phyloP scores from a whole-genome alignment of 2,113 vertebrate genomes.

The Notothenia rossii region DNA sequence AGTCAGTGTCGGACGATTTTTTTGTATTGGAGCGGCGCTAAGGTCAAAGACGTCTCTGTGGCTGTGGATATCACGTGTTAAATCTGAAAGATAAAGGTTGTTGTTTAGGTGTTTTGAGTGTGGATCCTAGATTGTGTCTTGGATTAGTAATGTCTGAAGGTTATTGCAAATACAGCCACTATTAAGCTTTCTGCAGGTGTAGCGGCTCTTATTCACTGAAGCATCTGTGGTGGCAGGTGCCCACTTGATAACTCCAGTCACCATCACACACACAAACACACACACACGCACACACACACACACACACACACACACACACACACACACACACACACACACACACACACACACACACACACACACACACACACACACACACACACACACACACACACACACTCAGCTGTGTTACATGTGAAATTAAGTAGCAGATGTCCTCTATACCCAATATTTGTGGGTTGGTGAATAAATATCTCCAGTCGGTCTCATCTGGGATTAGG shows the following conservation, averaged over 20 bases:
- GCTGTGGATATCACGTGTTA: not conserved
- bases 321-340: conserved; percentile 19
- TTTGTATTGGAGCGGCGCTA: not conserved
- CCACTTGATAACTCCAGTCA: conserved; percentile 39
- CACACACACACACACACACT: conserved; percentile 22
- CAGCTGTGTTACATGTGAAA: conserved; percentile 10
- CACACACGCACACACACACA: conserved; percentile 19
- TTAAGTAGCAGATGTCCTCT: conserved; percentile 39
- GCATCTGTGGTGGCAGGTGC: conserved; percentile 60
- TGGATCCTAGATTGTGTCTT: not conserved
- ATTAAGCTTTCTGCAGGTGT: conserved; percentile 27
- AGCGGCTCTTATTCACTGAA: conserved; percentile 45
- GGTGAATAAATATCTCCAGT: conserved; percentile 6
- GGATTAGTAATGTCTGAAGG: conserved; percentile 20
- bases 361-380: conserved; percentile 15
- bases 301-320: conserved; percentile 15
- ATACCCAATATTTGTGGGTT: conserved; percentile 20
- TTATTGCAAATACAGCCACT: conserved; percentile 18
- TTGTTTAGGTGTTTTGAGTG: not conserved
- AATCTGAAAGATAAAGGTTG: not conserved
- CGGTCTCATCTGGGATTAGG: not conserved
- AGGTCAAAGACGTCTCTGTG: conserved; percentile 9
- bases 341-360: conserved; percentile 21
- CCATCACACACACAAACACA: conserved; percentile 9
- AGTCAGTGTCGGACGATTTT: not conserved